Conservation (phyloP, 1,140 invertebrate genomes). For the Lepidotrigona ventralis region DNA sequence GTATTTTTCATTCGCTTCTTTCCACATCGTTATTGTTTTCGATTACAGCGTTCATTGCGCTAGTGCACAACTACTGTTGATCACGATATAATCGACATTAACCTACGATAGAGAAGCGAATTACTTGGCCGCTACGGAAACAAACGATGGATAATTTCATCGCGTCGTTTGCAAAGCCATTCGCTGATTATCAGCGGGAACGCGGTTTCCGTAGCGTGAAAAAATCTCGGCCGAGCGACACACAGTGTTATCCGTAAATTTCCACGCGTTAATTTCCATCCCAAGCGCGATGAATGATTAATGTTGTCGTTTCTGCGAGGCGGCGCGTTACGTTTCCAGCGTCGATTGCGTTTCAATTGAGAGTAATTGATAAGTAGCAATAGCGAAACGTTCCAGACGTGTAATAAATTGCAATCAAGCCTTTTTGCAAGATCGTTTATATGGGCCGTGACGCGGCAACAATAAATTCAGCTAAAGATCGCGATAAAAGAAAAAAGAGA, state of each 20-base stretch:
- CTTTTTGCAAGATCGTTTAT: conserved; percentile 7
- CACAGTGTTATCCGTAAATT: background rate
- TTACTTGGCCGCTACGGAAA: background rate
- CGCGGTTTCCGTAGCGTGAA: background rate
- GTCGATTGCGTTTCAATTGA: conserved; percentile 47
- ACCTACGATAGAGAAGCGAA: too few species aligned
- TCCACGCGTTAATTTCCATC: conserved; percentile 19
- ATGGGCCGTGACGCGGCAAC: conserved; percentile 18
- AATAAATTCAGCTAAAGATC: conserved; percentile 28
- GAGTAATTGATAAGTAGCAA: conserved; percentile 46
- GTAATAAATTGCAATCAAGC: conserved; percentile 44
- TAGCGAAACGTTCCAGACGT: conserved; percentile 20
- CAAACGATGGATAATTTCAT: background rate
- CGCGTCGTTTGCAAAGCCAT: background rate
- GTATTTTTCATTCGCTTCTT: background rate
- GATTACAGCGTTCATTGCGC: background rate
- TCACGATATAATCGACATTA: background rate
- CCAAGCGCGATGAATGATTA: conserved; percentile 10
- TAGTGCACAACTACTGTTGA: background rate
- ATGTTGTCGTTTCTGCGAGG: conserved; percentile 31
- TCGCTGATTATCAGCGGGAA: too few species aligned
- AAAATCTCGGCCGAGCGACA: background rate
- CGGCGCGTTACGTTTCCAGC: conserved; percentile 14
- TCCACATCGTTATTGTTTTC: background rate
- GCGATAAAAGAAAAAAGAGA: background rate